Evolutionary conservation across 1,140 invertebrate genomes (phyloP).

Genomic region (Acyrthosiphon pisum): DNA sequence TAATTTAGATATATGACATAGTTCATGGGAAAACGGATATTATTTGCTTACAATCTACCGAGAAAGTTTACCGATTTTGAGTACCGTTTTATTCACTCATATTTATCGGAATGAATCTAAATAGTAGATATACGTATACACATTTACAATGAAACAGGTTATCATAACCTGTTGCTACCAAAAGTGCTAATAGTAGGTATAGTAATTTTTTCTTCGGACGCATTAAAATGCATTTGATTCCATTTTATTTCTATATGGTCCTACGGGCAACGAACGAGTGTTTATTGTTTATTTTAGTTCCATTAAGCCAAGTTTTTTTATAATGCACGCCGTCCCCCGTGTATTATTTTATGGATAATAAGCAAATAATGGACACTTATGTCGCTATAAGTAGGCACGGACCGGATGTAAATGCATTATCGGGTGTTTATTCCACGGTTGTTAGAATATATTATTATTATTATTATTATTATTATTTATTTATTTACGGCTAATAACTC

Average conservation of each 20-base stretch:
- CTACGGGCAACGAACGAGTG: background rate
- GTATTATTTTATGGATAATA: background rate
- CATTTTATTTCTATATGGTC: slow-evolving; percentile 11
- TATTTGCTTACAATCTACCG: too few relatives aligned
- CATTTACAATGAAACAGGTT: slow-evolving; percentile 7
- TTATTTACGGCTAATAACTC: too few relatives aligned
- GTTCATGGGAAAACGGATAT: too few relatives aligned
- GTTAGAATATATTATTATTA: too few relatives aligned
- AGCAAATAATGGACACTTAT: background rate
- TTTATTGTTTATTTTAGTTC: slow-evolving; percentile 1
- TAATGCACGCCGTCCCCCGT: background rate
- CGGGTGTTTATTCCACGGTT: background rate
- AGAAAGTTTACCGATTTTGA: background rate
- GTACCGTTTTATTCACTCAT: background rate
- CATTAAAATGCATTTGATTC: background rate
- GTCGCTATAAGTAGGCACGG: background rate
- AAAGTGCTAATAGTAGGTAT: background rate
- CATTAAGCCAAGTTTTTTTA: background rate
- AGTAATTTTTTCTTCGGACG: background rate
- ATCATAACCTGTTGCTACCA: background rate
- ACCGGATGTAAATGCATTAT: background rate
- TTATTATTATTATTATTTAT: too few relatives aligned
- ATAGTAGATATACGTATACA: background rate
- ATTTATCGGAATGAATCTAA: background rate
- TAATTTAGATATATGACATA: too few relatives aligned